Evolutionary conservation across 35 echinoderm and acorn worm genomes (phyloP), one percentile per base, ranked within the genome.

Genomic region (Holothuria glaberrima): DNA sequence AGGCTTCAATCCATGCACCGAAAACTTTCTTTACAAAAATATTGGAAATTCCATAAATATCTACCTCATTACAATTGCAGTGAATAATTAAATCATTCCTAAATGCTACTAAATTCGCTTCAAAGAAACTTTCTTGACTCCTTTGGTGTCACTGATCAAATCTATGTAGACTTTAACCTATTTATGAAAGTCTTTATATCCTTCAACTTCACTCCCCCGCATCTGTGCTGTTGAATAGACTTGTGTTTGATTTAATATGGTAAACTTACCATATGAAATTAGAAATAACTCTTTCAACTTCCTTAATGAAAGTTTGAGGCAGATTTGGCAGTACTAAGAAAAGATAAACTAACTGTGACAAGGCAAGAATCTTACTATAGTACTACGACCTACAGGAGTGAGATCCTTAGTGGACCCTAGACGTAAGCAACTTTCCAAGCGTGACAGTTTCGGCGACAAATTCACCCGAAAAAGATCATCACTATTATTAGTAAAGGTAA

Each of bases 351-450:
- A 65, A 7, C 18, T 65, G 13, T 65, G 62, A 65, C 6, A 65
- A 28, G 62, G 62, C 62, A 65, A 65, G 62, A 24, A 16, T 65
- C 28, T 65, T 24, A 65, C 62, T 12, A 65, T 65, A 28, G 18
- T 65, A 65, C 62, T 65, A 65, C 62, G 3, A 7, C 62, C 62
- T 65, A 65, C 62, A 24, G 62, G 62, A 65, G 62, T 65, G 62
- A 65, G 62, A 65, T 65, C 62, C 18, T 7, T 21, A 16, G 62
- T 7, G 4, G 13, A 65, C 62, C 28, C 10, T 7, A 65, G 21
- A 24, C 62, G 62, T 7, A 65, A 16, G 18, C 28, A 28, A 16
- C 62, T 65, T 65, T 65, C 6, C 6, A 65, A 16, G 17, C 28
- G 62, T 12, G 62, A 65, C 28, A 4, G 28, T 16, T 65, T 24